These are phyloP conservation scores for Bombylius major DNA, from an alignment of 2,888 invertebrate species.

Conservation along the genomic window DNA sequence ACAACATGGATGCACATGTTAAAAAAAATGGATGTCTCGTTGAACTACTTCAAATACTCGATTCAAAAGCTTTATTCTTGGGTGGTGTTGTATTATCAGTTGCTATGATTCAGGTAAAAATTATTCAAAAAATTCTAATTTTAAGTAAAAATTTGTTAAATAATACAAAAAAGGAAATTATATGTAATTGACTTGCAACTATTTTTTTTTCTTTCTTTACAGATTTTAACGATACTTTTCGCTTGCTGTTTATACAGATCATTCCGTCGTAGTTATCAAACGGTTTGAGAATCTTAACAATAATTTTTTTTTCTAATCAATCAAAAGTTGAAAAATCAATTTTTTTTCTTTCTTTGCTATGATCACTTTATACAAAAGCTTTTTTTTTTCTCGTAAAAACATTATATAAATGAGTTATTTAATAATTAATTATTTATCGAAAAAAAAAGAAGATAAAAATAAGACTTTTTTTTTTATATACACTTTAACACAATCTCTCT, in stretches of 20 bases:
- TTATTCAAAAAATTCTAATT: not conserved
- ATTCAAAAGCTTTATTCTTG: slow-evolving; percentile 59
- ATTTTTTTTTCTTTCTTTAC: slow-evolving; percentile 27
- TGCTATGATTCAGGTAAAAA: slow-evolving; percentile 69
- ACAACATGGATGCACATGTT: slow-evolving; percentile 36
- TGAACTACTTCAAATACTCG: slow-evolving; percentile 49
- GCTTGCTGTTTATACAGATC: slow-evolving; percentile 88
- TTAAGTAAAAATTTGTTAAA: no score
- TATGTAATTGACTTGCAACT: not conserved
- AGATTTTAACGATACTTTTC: slow-evolving; percentile 81
- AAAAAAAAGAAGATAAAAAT: no score
- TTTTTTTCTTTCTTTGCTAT: not conserved
- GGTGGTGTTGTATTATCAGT: slow-evolving; percentile 76
- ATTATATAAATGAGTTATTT: no score
- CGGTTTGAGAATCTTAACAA: slow-evolving; percentile 43
- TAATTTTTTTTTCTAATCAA: no score
- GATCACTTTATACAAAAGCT: not conserved
- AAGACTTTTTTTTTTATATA: no score
- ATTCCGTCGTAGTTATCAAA: slow-evolving; percentile 85
- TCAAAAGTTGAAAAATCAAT: no score
- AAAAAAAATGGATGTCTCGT: slow-evolving; percentile 52
- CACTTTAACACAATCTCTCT: no score
- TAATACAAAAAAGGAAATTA: not conserved
- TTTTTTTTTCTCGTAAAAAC: not conserved
- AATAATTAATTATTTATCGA: no score